Conservation (phyloP, 2,797 vertebrate genomes). For the Poecilia wingei region DNA sequence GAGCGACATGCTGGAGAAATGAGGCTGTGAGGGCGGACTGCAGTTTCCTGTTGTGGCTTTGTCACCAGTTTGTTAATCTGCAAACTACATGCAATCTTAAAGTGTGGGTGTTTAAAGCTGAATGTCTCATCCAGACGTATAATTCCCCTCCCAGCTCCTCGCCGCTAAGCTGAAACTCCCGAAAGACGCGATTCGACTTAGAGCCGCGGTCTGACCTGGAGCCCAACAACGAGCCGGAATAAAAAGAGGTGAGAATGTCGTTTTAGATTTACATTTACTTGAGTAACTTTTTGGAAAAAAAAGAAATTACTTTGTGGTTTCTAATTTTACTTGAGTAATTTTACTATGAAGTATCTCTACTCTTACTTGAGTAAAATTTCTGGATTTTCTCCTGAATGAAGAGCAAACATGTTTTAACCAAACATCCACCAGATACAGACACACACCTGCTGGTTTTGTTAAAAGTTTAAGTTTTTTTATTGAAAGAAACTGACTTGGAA, state of each 20-base stretch:
- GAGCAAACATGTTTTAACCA: too few relatives aligned
- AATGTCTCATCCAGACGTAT: constrained; percentile 39
- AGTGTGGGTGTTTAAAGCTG: constrained; percentile 43
- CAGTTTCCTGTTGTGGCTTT: constrained; percentile 82
- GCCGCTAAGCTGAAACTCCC: constrained; percentile 8
- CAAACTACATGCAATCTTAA: constrained; percentile 50
- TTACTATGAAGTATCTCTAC: too few relatives aligned
- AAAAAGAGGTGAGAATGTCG: constrained; percentile 31
- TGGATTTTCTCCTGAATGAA: too few relatives aligned
- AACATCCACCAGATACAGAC: too few relatives aligned
- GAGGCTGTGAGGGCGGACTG: constrained; percentile 70
- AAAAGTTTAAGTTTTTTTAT: too few relatives aligned
- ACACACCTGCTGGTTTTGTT: too few relatives aligned
- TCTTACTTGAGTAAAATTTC: too few relatives aligned
- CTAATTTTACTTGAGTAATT: too few relatives aligned
- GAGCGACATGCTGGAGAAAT: constrained; percentile 50
- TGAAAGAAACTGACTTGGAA: too few relatives aligned
- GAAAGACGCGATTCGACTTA: neutral
- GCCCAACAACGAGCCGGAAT: neutral
- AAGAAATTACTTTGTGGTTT: too few relatives aligned
- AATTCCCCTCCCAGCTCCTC: constrained; percentile 9
- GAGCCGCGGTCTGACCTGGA: neutral
- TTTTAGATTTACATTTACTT: neutral
- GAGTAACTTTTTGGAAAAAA: too few relatives aligned
- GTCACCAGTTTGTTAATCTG: constrained; percentile 59